phyloP scores from a whole-genome alignment of 35 echinoderm and acorn worm species.

The Patiria miniata region DNA sequence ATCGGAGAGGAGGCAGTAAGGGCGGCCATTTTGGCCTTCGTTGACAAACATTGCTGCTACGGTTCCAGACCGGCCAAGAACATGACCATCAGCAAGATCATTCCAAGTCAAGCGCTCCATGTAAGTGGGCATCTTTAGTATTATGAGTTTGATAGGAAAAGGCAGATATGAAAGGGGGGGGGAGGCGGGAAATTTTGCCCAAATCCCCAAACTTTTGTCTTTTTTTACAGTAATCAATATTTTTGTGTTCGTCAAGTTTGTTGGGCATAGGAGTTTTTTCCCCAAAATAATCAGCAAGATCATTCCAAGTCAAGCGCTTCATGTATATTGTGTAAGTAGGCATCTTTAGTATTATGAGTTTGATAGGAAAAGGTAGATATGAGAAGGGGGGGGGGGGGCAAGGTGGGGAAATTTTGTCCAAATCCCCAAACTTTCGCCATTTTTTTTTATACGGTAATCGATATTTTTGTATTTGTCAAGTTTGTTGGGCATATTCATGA shows the following conservation, averaged over 20 bases:
- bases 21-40: conserved; percentile 63
- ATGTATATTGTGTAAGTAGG: conserved; percentile 82
- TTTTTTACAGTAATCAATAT: not conserved
- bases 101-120: conserved; percentile 56
- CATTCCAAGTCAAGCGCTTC: conserved; percentile 48
- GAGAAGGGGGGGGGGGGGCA: not conserved
- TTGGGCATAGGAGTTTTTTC: not conserved
- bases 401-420: not conserved
- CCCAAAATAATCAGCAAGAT: conserved; percentile 62
- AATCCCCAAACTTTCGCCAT: too few relatives aligned
- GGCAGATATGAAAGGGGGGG: not conserved
- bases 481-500: not conserved
- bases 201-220: not conserved
- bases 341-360: not conserved
- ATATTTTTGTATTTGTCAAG: not conserved
- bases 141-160: not conserved
- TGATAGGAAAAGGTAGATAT: not conserved
- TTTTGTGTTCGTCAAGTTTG: not conserved
- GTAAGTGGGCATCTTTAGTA: conserved; percentile 49
- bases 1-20: conserved; percentile 63
- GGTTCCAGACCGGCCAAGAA: conserved; percentile 61
- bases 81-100: conserved; percentile 62
- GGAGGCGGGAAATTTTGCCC: not conserved
- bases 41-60: conserved; percentile 81
- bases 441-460: not conserved